Base-by-base conservation (phyloP, 2,888 invertebrate genomes). In the Ochropleura leucogaster region DNA sequence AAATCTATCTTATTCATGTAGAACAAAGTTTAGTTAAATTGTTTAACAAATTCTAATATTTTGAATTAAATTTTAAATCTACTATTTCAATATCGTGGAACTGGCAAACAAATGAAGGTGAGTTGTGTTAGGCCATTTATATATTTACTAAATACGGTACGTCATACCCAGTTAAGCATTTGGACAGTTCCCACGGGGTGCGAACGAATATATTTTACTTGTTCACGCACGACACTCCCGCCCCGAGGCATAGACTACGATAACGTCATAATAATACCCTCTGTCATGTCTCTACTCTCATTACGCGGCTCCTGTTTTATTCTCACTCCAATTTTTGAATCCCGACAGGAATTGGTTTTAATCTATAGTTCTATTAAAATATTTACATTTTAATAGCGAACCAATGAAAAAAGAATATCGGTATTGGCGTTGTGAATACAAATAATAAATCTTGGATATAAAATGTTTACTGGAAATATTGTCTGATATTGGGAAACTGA, bases 131-230 rank as follows among this genome's bases (percentile, higher is more conserved):
- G 49, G 55, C 42, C 51, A 82, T 75, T 72, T 73, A 68, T 76
- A 77, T 49, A 76, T 76, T 76, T 64, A 69, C 44, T 74, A 75
- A 79, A 85, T 74, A 72, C 68, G 51, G 64, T 74, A 71, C 76
- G 72, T 77, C 62, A 76, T 79, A 77, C 63, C 59, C 57, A 73
- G 77, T 75, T 75, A 69, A 79, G 47, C 80, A 78, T 72, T 75
- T 77, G 78, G 51, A 72, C 46, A 55, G 60, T 75, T 80, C 82
- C 78, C 83, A 78, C 59, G 81, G 66, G 79, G 67, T n/a, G 65
- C 47, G 71, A 42, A 62, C 65, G 76, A 75, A 82, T 84, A 80
- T 84, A 75, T 85, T 80, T 79, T 77, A 77, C 70, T 68, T 68
- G 65, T 79, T 74, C 66, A 77, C 77, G 65, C 82, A 76, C 60